Evolutionary conservation across 2,113 vertebrate genomes (phyloP), one percentile per base, ranked within the genome.

Genomic region (Nettapus auritus): DNA sequence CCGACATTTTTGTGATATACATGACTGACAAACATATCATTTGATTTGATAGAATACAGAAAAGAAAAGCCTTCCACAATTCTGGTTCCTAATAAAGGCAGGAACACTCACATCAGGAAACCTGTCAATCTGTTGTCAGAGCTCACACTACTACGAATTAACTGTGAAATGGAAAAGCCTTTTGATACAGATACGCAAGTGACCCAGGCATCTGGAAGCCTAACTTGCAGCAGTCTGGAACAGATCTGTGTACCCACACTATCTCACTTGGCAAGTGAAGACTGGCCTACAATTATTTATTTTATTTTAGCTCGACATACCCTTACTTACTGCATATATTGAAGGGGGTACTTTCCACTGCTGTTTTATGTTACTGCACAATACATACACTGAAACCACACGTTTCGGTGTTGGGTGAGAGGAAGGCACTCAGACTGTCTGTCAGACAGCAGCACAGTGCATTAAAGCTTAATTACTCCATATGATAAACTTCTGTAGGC

Each of bases 321-420:
- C 57, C 26, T 80, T 36, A n/a, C 8, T n/a, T 57, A 52, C 10
- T 52, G 52, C 14, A 42, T 5, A 1, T 17, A 56, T 1, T 12
- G 70, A 26, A 82, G 19, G n/a, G 16, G 31, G 28, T 31, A 63
- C 8, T 15, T 67, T 42, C 44, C 88, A 40, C 64, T 82, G 56
- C 7, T 60, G 46, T n/a, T 46, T 5, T 7, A 52, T 2, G 1
- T 44, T 64, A 50, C 31, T 17, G 33, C 19, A 67, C 19, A 11
- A 68, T 20, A 40, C 31, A 29, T 1, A 25, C 40, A 59, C 22
- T 31, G 20, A 10, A n/a, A 11, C 20, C 57, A 29, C 11, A 5
- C 1, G 1, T 34, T n/a, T n/a, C n/a, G n/a, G 66, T 3, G 29
- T 3, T 2, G 8, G 62, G 55, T 0, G 0, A 88, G 55, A 86